Percentiles rank a stretch among this genome's conserved stretches.
These are phyloP conservation scores for Phorcus lineatus DNA, from an alignment of 2,888 invertebrate species.

Conservation along the genomic window DNA sequence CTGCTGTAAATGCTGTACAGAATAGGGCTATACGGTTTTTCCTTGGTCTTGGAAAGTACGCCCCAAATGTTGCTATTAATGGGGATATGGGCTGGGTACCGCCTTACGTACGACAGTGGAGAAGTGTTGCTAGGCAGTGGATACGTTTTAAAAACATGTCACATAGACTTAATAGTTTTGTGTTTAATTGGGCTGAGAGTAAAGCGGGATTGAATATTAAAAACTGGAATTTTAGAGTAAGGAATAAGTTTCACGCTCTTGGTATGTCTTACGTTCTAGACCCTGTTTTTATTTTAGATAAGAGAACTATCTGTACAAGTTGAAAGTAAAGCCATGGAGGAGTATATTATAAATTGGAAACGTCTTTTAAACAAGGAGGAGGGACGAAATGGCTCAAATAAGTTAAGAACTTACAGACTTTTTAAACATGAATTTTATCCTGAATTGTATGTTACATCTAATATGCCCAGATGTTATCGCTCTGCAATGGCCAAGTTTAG, in stretches of 20 bases:
- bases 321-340: too few species aligned
- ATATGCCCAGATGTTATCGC: too few species aligned
- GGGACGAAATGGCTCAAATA: too few species aligned
- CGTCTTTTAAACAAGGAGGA: too few species aligned
- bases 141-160: not conserved
- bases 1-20: not conserved
- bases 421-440: too few species aligned
- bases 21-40: not conserved
- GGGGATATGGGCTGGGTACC: conserved; percentile 37
- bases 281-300: too few species aligned
- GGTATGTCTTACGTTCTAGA: not conserved
- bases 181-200: conserved; percentile 2
- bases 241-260: not conserved
- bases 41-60: conserved; percentile 20
- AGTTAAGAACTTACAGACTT: too few species aligned
- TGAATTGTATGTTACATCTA: too few species aligned
- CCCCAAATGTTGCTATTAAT: conserved; percentile 29
- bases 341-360: too few species aligned
- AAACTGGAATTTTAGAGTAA: not conserved
- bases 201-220: not conserved
- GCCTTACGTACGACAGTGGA: conserved; percentile 25
- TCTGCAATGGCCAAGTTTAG: too few species aligned
- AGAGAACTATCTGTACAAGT: too few species aligned
- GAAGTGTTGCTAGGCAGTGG: not conserved
- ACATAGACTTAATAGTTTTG: conserved; percentile 2